A percentile compares a stretch with the other conserved stretches of the same genome.
These are phyloP conservation scores for Pipra filicauda DNA, from an alignment of 2,113 vertebrate genomes.

Conservation along the genomic window DNA sequence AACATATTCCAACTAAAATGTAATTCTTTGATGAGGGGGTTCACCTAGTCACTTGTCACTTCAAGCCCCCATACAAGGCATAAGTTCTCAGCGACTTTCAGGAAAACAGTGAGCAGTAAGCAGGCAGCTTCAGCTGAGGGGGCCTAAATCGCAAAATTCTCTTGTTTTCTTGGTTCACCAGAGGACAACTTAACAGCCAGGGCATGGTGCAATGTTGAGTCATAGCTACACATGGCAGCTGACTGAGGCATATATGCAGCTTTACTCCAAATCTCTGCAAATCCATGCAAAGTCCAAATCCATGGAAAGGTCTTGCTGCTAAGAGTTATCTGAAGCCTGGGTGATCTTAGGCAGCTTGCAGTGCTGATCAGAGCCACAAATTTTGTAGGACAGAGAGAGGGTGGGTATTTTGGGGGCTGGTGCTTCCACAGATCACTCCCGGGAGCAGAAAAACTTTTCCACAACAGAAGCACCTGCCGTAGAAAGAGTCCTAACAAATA, in stretches of 20 bases:
- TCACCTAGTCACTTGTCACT: background rate
- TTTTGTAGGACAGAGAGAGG: background rate
- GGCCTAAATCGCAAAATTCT: constrained; percentile 16
- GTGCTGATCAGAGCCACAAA: background rate
- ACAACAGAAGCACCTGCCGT: background rate
- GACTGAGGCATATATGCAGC: background rate
- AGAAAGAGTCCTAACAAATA: background rate
- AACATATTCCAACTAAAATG: background rate
- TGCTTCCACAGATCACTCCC: background rate
- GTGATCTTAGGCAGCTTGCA: background rate
- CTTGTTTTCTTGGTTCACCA: constrained; percentile 36
- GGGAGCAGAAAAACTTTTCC: background rate
- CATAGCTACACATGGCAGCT: background rate
- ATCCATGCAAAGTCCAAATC: constrained; percentile 13
- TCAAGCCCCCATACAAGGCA: background rate
- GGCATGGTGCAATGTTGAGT: constrained; percentile 48
- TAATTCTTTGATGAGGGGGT: background rate
- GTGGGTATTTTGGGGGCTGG: rapidly evolving
- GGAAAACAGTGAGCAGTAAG: background rate
- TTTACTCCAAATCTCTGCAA: constrained; percentile 32
- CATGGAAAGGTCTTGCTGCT: background rate
- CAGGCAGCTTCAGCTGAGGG: background rate
- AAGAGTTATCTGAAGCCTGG: background rate
- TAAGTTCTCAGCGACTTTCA: background rate
- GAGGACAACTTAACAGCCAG: constrained; percentile 34